Percentiles rank a stretch among this genome's conserved stretches.
These are phyloP conservation scores for Stomatorhinus ivindoensis DNA, from an alignment of 2,113 vertebrate genomes.

Conservation along the genomic window DNA sequence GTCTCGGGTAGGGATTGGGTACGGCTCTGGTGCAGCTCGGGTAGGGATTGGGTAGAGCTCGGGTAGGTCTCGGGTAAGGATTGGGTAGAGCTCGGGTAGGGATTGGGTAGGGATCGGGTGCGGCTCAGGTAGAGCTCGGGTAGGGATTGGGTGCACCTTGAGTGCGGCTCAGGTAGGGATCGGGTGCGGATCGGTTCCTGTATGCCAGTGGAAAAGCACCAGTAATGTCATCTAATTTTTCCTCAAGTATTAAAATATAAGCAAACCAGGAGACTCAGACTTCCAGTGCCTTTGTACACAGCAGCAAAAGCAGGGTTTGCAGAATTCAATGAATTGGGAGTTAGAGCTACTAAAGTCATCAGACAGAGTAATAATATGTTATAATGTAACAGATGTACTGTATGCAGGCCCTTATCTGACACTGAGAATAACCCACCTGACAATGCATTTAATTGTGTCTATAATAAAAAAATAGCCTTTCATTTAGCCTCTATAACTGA, in stretches of 20 bases:
- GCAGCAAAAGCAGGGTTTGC: not conserved
- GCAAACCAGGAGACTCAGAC: not conserved
- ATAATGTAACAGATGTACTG: not conserved
- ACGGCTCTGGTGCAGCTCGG: accelerated
- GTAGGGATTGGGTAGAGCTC: too few species aligned
- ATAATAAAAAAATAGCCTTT: not conserved
- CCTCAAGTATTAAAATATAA: not conserved
- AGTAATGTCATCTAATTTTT: not conserved
- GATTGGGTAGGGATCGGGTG: accelerated
- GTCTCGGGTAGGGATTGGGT: too few species aligned
- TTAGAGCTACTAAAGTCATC: not conserved
- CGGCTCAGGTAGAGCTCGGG: not conserved
- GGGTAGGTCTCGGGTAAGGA: too few species aligned
- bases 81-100: too few species aligned
- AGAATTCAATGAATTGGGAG: not conserved
- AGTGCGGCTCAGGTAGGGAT: too few species aligned
- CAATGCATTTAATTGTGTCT: not conserved
- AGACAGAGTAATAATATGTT: not conserved
- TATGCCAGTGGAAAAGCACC: not conserved
- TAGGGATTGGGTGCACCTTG: accelerated
- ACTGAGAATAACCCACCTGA: not conserved
- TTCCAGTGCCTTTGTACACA: not conserved
- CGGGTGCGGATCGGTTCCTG: not conserved
- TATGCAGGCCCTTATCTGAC: not conserved
- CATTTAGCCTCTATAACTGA: not conserved